Conservation (phyloP, 1,140 invertebrate genomes). For the Drosophila fuyamai region DNA sequence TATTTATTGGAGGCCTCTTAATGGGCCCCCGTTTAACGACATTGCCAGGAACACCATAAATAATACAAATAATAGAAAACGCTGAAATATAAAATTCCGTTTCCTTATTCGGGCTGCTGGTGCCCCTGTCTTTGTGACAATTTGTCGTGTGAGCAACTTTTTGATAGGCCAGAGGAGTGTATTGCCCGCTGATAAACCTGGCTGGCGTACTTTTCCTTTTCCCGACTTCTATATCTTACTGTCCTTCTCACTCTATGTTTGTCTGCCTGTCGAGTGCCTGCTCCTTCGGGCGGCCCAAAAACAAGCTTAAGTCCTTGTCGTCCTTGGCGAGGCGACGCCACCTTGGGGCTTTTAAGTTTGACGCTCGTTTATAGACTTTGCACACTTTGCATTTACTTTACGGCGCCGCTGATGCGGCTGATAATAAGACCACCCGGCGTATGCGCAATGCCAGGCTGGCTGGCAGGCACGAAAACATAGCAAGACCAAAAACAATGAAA, state of each 20-base stretch:
- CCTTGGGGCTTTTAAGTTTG: conserved; percentile 81
- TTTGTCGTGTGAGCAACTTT: conserved; percentile 80
- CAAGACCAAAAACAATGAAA: conserved; percentile 28
- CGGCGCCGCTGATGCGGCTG: conserved; percentile 79
- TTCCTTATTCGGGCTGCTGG: conserved; percentile 22
- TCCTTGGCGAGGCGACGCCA: conserved; percentile 69
- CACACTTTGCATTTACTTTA: conserved; percentile 82
- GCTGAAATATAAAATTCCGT: conserved; percentile 69
- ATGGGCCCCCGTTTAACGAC: conserved; percentile 73
- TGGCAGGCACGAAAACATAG: conserved; percentile 25
- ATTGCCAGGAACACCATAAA: conserved; percentile 69
- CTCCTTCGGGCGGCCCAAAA: conserved; percentile 18
- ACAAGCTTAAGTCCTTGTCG: conserved; percentile 60
- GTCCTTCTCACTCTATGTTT: background rate
- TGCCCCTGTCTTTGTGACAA: conserved; percentile 52
- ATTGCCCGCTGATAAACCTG: conserved; percentile 62
- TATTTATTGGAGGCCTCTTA: conserved; percentile 47
- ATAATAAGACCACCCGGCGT: conserved; percentile 78
- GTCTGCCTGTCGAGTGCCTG: conserved; percentile 6
- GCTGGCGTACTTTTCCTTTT: conserved; percentile 1
- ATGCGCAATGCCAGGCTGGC: conserved; percentile 59
- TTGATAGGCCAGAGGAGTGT: conserved; percentile 58
- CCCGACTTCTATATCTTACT: background rate
- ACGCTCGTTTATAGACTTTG: conserved; percentile 83
- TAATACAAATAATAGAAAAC: conserved; percentile 78